Percentiles rank a stretch among this genome's conserved stretches.
Evolutionary conservation across 2,888 invertebrate species (phyloP).

Genomic region (Plebejus argus): DNA sequence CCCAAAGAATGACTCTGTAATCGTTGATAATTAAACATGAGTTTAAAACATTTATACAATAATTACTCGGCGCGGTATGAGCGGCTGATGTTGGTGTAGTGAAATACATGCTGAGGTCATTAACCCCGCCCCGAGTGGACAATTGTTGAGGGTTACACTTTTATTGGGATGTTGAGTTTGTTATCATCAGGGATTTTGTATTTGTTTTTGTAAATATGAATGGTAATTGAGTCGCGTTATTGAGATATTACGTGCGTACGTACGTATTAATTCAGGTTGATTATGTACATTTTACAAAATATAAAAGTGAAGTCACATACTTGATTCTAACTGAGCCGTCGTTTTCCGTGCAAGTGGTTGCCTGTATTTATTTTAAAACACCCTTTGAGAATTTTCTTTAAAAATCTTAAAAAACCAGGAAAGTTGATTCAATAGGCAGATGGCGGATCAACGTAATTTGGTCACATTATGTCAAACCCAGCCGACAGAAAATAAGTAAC

Average conservation of each 20-base stretch:
- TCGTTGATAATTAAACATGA: slow-evolving; percentile 37
- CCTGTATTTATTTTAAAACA: no score
- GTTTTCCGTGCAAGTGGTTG: no score
- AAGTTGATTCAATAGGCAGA: no score
- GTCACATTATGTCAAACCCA: no score
- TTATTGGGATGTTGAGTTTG: slow-evolving; percentile 4
- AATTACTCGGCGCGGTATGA: background rate
- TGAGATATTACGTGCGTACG: background rate
- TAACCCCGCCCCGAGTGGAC: slow-evolving; percentile 20
- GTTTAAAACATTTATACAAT: slow-evolving; percentile 30
- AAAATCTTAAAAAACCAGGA: no score
- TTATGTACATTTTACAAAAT: no score
- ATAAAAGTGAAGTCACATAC: no score
- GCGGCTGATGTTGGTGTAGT: background rate
- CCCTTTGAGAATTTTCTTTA: no score
- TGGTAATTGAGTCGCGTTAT: background rate
- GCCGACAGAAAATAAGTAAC: no score
- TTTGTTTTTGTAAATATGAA: slow-evolving; percentile 12
- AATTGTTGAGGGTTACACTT: background rate
- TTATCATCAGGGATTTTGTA: slow-evolving; percentile 1
- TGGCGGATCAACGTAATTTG: no score
- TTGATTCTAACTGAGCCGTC: no score
- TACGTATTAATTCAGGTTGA: no score
- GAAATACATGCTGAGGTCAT: slow-evolving; percentile 3
- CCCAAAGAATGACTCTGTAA: background rate